Percentiles rank a stretch among this genome's conserved stretches.
phyloP scores from a whole-genome alignment of 2,888 invertebrate species.

The Deilephila elpenor region DNA sequence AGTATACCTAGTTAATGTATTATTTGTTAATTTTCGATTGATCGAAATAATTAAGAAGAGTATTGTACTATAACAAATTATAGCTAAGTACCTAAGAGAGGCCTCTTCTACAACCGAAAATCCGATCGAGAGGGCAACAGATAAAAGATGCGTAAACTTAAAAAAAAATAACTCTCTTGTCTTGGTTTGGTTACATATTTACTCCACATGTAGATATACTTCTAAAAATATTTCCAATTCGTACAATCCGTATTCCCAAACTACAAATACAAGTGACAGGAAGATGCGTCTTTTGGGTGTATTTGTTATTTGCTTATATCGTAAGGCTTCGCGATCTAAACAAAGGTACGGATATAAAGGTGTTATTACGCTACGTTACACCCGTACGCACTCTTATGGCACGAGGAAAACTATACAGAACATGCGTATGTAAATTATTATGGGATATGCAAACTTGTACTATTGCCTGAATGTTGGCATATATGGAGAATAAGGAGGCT shows the following conservation, averaged over 20 bases:
- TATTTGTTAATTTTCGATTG: too few species aligned
- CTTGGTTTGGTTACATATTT: too few species aligned
- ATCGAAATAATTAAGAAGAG: too few species aligned
- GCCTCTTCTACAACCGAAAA: too few species aligned
- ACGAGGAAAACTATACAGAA: not conserved
- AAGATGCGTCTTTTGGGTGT: not conserved
- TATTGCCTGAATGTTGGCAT: not conserved
- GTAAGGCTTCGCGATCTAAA: not conserved
- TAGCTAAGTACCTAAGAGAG: too few species aligned
- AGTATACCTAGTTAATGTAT: not conserved
- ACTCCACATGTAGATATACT: too few species aligned
- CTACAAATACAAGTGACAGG: not conserved
- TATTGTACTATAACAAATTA: too few species aligned
- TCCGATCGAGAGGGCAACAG: too few species aligned
- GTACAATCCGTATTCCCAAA: not conserved
- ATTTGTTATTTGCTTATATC: not conserved
- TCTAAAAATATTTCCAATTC: not conserved
- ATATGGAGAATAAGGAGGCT: too few species aligned
- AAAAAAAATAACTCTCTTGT: too few species aligned
- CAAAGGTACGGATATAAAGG: not conserved
- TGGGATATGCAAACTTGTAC: not conserved
- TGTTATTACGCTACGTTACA: not conserved
- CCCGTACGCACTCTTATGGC: conserved; percentile 1
- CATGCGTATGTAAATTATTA: not conserved
- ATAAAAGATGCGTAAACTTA: too few species aligned